Evolutionary conservation across 2,888 invertebrate species (phyloP).

Genomic region (Polydrusus tereticollis): DNA sequence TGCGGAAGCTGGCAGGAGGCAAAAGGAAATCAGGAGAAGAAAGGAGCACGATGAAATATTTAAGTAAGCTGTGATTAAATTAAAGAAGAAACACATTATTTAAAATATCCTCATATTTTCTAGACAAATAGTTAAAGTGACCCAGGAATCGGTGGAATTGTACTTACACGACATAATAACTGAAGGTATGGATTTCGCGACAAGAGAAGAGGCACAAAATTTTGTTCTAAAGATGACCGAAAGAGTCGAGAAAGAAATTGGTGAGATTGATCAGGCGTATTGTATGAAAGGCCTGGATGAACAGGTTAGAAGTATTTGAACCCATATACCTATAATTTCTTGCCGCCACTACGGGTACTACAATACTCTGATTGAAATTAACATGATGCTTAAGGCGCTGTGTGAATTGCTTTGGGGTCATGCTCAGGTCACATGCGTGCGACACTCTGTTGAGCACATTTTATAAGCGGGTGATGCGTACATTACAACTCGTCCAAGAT

Average conservation of each 20-base stretch:
- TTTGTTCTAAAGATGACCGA: constrained; percentile 71
- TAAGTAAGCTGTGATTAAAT: constrained; percentile 68
- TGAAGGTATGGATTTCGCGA: constrained; percentile 72
- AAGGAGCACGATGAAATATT: constrained; percentile 86
- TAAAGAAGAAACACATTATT: no score
- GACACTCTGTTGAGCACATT: no score
- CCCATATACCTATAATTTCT: not conserved
- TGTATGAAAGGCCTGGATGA: constrained; percentile 32
- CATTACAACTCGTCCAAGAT: no score
- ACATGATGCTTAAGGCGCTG: no score
- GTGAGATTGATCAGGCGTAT: constrained; percentile 54
- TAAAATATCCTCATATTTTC: not conserved
- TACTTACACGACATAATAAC: constrained; percentile 76
- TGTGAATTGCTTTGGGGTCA: no score
- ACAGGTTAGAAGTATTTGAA: constrained; percentile 21
- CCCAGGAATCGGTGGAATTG: constrained; percentile 73
- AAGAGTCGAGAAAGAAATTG: constrained; percentile 71
- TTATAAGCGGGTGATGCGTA: no score
- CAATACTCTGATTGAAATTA: no score
- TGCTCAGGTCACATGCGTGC: no score
- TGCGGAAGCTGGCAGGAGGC: constrained; percentile 82
- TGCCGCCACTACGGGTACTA: no score
- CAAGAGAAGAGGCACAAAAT: constrained; percentile 70
- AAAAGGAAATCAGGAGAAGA: constrained; percentile 80
- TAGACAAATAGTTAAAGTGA: constrained; percentile 69